Percentiles rank a stretch among this genome's conserved stretches.
Evolutionary conservation across 2,113 vertebrate genomes (phyloP).

Genomic region (Oncorhynchus mykiss): DNA sequence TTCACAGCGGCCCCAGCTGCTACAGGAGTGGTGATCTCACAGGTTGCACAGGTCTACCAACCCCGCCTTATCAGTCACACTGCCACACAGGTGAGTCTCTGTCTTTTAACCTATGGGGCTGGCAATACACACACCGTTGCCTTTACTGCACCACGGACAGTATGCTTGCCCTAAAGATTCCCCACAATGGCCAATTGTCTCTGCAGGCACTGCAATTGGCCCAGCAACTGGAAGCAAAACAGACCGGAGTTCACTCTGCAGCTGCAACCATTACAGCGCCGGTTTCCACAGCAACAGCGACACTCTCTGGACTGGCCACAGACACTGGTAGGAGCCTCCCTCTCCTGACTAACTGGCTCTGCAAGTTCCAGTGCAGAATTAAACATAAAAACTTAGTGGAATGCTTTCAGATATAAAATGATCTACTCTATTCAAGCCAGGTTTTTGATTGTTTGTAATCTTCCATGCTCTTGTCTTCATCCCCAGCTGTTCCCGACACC

Average conservation of each 20-base stretch:
- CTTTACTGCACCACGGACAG: no score
- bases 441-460: background rate
- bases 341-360: background rate
- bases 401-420: background rate
- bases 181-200: background rate
- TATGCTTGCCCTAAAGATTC: background rate
- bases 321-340: background rate
- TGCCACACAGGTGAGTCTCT: constrained; percentile 80
- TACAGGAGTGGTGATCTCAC: constrained; percentile 89
- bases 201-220: constrained; percentile 54
- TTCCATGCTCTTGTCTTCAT: background rate
- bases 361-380: no score
- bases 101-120: background rate
- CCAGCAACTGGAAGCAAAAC: constrained; percentile 48
- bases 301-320: no score
- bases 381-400: no score
- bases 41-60: constrained; percentile 90
- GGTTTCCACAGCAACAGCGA: constrained; percentile 6
- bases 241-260: constrained; percentile 34
- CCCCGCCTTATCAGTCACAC: constrained; percentile 79
- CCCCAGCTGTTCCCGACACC: constrained; percentile 81
- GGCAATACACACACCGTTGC: background rate
- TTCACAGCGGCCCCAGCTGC: constrained; percentile 76
- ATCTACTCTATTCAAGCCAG: background rate
- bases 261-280: constrained; percentile 34